A percentile compares a stretch with the other conserved stretches of the same genome.
Conservation (phyloP, 2,888 invertebrate genomes). For the Carabus problematicus region DNA sequence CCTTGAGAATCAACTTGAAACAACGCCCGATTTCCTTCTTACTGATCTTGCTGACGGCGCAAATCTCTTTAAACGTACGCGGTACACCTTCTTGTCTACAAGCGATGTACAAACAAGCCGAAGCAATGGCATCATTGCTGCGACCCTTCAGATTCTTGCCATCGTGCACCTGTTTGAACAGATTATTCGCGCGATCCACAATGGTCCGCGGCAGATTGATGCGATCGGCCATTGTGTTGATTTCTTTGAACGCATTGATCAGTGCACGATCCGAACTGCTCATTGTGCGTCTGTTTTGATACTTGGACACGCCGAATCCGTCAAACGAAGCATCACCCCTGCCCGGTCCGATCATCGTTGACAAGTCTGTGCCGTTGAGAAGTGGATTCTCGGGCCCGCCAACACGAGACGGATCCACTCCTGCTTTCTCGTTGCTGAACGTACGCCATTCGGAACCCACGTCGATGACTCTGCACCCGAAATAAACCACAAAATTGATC, state of each 20-base stretch:
- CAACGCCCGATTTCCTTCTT: constrained; percentile 99
- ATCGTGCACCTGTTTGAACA: constrained; percentile 98
- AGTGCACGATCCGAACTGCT: constrained; percentile 95
- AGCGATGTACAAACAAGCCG: constrained; percentile 98
- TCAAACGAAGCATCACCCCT: constrained; percentile 85
- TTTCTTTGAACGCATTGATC: constrained; percentile 95
- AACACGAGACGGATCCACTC: constrained; percentile 98
- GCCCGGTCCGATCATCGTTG: constrained; percentile 89
- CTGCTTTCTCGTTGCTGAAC: constrained; percentile 97
- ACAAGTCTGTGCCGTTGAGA: constrained; percentile 93
- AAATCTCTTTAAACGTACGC: constrained; percentile 98
- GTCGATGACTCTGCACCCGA: constrained; percentile 85
- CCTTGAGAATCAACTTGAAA: constrained; percentile 95
- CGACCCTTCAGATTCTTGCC: constrained; percentile 92
- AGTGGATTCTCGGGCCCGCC: constrained; percentile 99
- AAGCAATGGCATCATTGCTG: constrained; percentile 97
- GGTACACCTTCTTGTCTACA: constrained; percentile 99
- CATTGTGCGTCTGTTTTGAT: constrained; percentile 79
- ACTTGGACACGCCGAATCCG: constrained; percentile 81
- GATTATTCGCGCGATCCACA: constrained; percentile 93
- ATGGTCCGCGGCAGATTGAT: constrained; percentile 97
- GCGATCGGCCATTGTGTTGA: constrained; percentile 97
- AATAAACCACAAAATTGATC: constrained; percentile 11
- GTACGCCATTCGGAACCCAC: constrained; percentile 99
- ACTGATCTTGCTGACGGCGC: constrained; percentile 97